Evolutionary conservation across 2,888 invertebrate species (phyloP), one percentile per base, ranked within the genome.

Genomic region (Bembecia ichneumoniformis): DNA sequence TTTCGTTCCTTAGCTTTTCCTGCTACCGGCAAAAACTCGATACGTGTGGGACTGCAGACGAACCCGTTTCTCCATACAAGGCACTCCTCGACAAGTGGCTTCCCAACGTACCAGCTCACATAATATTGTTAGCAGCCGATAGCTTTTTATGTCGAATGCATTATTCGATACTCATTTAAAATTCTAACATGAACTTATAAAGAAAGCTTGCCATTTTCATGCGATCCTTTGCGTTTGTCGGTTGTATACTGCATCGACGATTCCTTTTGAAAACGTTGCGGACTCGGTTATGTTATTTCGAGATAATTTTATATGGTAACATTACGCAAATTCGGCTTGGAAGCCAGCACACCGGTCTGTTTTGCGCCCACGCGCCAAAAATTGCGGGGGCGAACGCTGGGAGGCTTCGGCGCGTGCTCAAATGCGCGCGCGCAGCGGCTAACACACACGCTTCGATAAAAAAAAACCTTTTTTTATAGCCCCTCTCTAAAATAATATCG

Each of bases 111-210:
- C 74, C 81, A 82, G 71, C 80, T 74, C 83, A 82, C 82, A 84
- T 83, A 82, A 84, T 86, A 86, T 84, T 81, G 86, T 84, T 83
- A 82, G 83, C 76, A 68, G 78, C 74, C 81, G 84, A 86, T 86
- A 83, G 83, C 83, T 87, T 87, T 87, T 87, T 86, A 84, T 82
- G 79, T 77, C 77, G 77, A 75, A 84, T 86, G 84, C 84, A 87
- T 87, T 86, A 86, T 87, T 87, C 84, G 86, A 86, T 82, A 77
- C 84, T 84, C 84, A 86, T 87, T 87, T 87, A 82, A 87, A 87
- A 87, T 86, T 86, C 86, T 87, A 87, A 86, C 83, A 79, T 83
- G 78, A 74, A 66, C 84, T 75, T 82, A 81, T 82, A 82, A 82
- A 82, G 82, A 81, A 79, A 82, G 77, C 68, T 77, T 59, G 83